Evolutionary conservation across 2,888 invertebrate genomes (phyloP).

Genomic region (Hydraecia micacea): DNA sequence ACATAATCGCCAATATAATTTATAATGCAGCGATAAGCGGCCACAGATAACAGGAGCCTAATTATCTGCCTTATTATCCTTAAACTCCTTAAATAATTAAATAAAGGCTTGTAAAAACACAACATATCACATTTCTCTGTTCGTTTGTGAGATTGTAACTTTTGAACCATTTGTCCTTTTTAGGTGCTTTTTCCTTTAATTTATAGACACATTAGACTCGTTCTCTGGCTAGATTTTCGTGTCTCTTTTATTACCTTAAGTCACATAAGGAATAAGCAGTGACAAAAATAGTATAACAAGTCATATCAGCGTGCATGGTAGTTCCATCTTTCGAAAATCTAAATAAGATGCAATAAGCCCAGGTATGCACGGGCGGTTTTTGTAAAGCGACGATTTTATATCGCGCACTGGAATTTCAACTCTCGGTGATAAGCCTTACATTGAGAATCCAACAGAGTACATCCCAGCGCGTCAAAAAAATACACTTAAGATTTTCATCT

Average conservation of each 20-base stretch:
- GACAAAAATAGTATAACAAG: not conserved
- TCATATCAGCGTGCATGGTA: not conserved
- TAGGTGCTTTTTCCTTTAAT: not conserved
- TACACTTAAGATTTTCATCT: not conserved
- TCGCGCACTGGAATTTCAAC: not conserved
- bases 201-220: not conserved
- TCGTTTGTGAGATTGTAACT: too few relatives aligned
- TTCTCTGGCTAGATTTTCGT: not conserved
- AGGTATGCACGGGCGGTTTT: not conserved
- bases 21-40: slow-evolving; percentile 1
- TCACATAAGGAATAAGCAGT: not conserved
- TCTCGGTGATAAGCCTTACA: too few relatives aligned
- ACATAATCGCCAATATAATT: slow-evolving; percentile 31
- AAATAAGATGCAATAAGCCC: not conserved
- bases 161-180: not conserved
- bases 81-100: too few relatives aligned
- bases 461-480: not conserved
- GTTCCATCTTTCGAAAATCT: not conserved
- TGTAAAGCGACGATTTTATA: not conserved
- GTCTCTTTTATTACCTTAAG: not conserved
- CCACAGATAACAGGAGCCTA: slow-evolving; percentile 5
- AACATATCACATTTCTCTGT: too few relatives aligned
- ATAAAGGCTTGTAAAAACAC: too few relatives aligned
- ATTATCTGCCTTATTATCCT: not conserved
- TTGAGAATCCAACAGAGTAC: too few relatives aligned